phyloP scores from a whole-genome alignment of 2,888 invertebrate genomes.

The Caenorhabditis doughertyi region DNA sequence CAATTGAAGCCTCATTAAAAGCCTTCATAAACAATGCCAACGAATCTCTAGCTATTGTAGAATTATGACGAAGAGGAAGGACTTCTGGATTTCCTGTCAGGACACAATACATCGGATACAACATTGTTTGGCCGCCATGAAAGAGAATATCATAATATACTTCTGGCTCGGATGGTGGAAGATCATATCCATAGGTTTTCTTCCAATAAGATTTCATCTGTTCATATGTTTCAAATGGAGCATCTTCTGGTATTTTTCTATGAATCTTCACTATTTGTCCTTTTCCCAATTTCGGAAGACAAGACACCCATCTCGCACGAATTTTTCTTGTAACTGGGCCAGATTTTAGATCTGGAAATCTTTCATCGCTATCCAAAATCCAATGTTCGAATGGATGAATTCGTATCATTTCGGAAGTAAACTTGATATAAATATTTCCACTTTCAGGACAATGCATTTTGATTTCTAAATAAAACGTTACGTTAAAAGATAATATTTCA shows the following conservation, averaged over 20 bases:
- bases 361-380: slow-evolving; percentile 44
- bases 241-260: slow-evolving; percentile 42
- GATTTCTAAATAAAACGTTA: slow-evolving; percentile 35
- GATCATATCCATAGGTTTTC: slow-evolving; percentile 58
- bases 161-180: slow-evolving; percentile 48
- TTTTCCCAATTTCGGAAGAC: slow-evolving; percentile 60
- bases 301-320: slow-evolving; percentile 45
- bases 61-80: slow-evolving; percentile 23
- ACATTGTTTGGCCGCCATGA: slow-evolving; percentile 36
- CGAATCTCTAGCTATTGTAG: slow-evolving; percentile 5
- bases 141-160: slow-evolving; percentile 55
- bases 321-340: slow-evolving; percentile 35
- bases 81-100: slow-evolving; percentile 46
- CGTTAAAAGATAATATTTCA: background rate
- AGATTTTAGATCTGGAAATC: slow-evolving; percentile 26
- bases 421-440: slow-evolving; percentile 36
- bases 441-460: slow-evolving; percentile 20
- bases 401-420: slow-evolving; percentile 27
- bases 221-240: slow-evolving; percentile 46
- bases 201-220: slow-evolving; percentile 59
- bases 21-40: slow-evolving; percentile 41
- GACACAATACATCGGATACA: slow-evolving; percentile 59
- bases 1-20: slow-evolving; percentile 39
- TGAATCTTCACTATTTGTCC: slow-evolving; percentile 45
- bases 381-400: slow-evolving; percentile 55